Base-by-base conservation (phyloP, 2,113 vertebrate species). In the Perca flavescens region DNA sequence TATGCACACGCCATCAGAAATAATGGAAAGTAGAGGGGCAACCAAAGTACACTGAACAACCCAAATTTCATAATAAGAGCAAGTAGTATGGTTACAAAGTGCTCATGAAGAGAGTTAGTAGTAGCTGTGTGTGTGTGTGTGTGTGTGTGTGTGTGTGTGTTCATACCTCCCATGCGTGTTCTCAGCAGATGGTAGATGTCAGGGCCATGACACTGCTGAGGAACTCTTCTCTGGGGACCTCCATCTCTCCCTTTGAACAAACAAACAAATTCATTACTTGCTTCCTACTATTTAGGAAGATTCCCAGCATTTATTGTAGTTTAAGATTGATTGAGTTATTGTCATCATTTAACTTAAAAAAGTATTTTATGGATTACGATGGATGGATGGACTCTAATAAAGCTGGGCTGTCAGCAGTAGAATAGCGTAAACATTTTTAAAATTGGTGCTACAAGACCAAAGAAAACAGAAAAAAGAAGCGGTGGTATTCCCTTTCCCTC, bases 151-250 rank as follows among this genome's bases (percentile, higher is more conserved):
- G 49, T 71, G 58, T 79, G 40, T 65, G 19, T 34, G 46, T 79
- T 74, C 58, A 2, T 92, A 91, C 93, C 88, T 80, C 95, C 96
- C 89, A 96, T 97, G 60, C 96, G 96, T 43, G 96, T 93, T 80
- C 96, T 97, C 86, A 99, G 82, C 67, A 99, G 94, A 84, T 99
- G 98, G 81, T 97, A 98, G 89, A 99, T 96, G 77, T 99, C 98
- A 6, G 97, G 96, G 34, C 96, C 94, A 63, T 96, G 97, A 79
- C 96, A 95, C 76, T 97, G 96, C 63, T 96, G 97, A 6, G 73
- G 88, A 64, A 63, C 93, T 94, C 93, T 94, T 91, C 83, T 97
- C 93, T 91, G 96, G 86, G 75, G 91, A 92, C 86, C 95, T 94
- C 60, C 97, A 95, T 92, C 95, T 94, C 52, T 96, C 94, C 86